Evolutionary conservation across 2,888 invertebrate genomes (phyloP), one percentile per base, ranked within the genome.

Genomic region (Conistra vaccinii): DNA sequence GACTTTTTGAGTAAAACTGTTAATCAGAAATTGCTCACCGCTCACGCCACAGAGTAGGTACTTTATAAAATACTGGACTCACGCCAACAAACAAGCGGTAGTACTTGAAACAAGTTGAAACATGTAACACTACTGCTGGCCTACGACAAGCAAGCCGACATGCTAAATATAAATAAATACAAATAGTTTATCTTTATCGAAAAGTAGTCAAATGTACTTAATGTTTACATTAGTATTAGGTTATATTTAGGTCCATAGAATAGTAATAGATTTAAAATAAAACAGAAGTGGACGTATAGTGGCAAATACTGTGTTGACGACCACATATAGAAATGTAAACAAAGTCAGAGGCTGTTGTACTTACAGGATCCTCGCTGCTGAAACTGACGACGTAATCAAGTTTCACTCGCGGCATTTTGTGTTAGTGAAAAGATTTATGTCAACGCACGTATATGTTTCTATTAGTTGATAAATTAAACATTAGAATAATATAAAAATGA

Each of bases 361-460:
- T 97, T 96, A 98, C 98, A 76, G 97, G 94, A 93, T 98, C 98
- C 93, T 98, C 98, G 85, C 97, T 98, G 92, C 98, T 98, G 82
- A 98, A 98, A 92, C 98, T 98, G 58, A 98, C 97, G 68, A 98
- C 94, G 84, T 97, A 97, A 85, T 97, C 97, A 76, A 98, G 94
- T 93, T 97, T 97, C 23, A 98, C 97, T 86, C 97, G 96, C 23
- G 98, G 97, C 98, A 98, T 98, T 83, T 89, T 94, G 26, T 67
- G 35, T 69, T 26, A 48, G 14, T 14, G 35, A 29, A 29, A 29
- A n/a, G 39, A 39, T 39, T 32, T 32, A 39, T 39, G 17, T 42
- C 29, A 60, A 67, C 10, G 14, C 17, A 26, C 26, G 23, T n/a
- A 20, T 26, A 35, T 32, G 29, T 57, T 57, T 57, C 29, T 53